These are phyloP conservation scores for Tragelaphus imberbis DNA, from an alignment of 2,113 vertebrate species.

Conservation along the genomic window DNA sequence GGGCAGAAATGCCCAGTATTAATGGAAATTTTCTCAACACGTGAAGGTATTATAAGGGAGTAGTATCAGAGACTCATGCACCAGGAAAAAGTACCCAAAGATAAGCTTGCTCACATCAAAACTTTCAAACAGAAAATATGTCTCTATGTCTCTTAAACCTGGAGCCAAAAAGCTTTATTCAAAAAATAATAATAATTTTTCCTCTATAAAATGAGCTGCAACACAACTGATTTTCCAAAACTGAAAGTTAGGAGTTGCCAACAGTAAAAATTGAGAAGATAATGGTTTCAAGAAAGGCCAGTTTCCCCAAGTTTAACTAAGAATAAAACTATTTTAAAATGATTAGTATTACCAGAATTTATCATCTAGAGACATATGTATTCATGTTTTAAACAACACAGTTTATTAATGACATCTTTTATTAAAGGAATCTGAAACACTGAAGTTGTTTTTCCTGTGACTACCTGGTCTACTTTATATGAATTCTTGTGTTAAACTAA, in stretches of 20 bases:
- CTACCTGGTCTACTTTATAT: background rate
- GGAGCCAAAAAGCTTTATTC: background rate
- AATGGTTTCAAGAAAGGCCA: background rate
- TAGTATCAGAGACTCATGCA: background rate
- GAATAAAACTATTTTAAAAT: background rate
- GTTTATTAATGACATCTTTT: constrained; percentile 7
- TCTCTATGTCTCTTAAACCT: background rate
- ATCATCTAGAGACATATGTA: background rate
- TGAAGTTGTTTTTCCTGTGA: background rate
- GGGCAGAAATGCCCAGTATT: background rate
- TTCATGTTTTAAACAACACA: background rate
- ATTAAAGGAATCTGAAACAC: background rate
- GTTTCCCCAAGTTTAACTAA: background rate
- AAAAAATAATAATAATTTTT: background rate
- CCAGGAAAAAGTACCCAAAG: background rate
- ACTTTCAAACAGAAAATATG: background rate
- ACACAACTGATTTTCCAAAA: constrained; percentile 1
- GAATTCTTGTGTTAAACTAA: background rate
- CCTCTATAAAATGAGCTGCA: background rate
- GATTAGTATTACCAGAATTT: background rate
- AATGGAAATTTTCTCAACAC: background rate
- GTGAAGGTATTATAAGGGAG: background rate
- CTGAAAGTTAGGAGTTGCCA: background rate
- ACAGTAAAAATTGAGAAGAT: background rate
- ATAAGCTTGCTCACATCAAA: background rate